These are phyloP conservation scores for Archips xylosteana DNA, from an alignment of 2,888 invertebrate genomes.

Conservation along the genomic window DNA sequence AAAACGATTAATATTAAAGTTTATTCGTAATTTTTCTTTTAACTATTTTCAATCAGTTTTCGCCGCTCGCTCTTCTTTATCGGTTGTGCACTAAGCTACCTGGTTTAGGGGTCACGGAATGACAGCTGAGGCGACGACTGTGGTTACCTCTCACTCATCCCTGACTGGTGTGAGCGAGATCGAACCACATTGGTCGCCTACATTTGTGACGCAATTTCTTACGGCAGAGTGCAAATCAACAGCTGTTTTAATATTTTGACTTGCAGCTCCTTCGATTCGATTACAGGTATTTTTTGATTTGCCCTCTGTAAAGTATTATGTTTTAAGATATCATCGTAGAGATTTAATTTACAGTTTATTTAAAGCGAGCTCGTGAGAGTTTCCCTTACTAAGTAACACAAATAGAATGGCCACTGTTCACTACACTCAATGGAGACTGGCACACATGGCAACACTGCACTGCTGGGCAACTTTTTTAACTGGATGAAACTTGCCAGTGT, in stretches of 20 bases:
- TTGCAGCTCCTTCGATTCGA: too few relatives aligned
- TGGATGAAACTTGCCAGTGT: neutral
- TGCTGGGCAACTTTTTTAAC: neutral
- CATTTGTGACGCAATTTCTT: neutral
- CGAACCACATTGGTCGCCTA: neutral
- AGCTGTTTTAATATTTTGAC: too few relatives aligned
- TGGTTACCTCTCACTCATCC: neutral
- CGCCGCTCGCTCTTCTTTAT: neutral
- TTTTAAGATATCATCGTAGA: conserved; percentile 6
- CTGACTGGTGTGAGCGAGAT: neutral
- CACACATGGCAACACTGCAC: conserved; percentile 5
- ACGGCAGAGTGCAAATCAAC: neutral
- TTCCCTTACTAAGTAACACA: neutral
- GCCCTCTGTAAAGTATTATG: neutral
- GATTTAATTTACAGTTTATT: conserved; percentile 9
- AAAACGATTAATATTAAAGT: too few relatives aligned
- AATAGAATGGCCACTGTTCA: neutral
- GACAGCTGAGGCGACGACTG: neutral
- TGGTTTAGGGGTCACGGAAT: neutral
- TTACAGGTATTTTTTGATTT: neutral
- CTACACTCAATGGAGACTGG: neutral
- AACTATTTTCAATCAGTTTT: neutral
- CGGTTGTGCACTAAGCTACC: neutral
- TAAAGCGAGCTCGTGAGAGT: conserved; percentile 12
- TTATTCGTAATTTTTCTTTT: too few relatives aligned